phyloP scores from a whole-genome alignment of 2,888 invertebrate species.

The Ellobium chinense region DNA sequence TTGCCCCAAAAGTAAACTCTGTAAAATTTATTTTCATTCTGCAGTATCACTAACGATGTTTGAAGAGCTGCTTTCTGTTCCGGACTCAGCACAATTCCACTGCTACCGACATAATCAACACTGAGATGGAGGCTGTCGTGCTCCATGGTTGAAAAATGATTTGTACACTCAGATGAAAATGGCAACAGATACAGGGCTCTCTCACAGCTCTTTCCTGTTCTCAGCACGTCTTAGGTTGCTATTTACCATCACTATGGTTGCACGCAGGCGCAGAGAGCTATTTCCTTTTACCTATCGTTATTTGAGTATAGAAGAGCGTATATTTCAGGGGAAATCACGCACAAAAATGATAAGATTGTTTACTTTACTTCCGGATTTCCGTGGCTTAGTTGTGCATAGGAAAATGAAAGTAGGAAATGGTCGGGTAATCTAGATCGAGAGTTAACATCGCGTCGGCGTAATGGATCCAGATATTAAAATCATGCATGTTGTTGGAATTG shows the following conservation, averaged over 20 bases:
- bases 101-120: slow-evolving; percentile 82
- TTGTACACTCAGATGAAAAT: no score
- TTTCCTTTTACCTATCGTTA: background rate
- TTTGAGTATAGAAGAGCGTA: background rate
- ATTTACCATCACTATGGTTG: slow-evolving; percentile 40
- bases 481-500: slow-evolving; percentile 50
- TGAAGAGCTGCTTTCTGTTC: slow-evolving; percentile 86
- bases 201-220: background rate
- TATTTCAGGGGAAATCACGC: background rate
- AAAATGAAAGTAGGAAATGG: slow-evolving; percentile 16
- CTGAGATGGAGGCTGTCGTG: slow-evolving; percentile 81
- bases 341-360: background rate
- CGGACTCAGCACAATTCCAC: slow-evolving; percentile 86
- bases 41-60: slow-evolving; percentile 88
- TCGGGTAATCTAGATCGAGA: no score
- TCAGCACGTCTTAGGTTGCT: slow-evolving; percentile 3
- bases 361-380: background rate
- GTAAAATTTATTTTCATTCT: slow-evolving; percentile 91
- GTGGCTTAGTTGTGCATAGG: background rate
- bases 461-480: slow-evolving; percentile 56
- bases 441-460: background rate
- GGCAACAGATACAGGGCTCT: background rate
- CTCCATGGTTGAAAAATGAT: slow-evolving; percentile 80
- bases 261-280: background rate
- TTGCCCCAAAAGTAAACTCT: slow-evolving; percentile 93